phyloP scores from a whole-genome alignment of 2,113 vertebrate species.

The Rhegmatorhina hoffmannsi region DNA sequence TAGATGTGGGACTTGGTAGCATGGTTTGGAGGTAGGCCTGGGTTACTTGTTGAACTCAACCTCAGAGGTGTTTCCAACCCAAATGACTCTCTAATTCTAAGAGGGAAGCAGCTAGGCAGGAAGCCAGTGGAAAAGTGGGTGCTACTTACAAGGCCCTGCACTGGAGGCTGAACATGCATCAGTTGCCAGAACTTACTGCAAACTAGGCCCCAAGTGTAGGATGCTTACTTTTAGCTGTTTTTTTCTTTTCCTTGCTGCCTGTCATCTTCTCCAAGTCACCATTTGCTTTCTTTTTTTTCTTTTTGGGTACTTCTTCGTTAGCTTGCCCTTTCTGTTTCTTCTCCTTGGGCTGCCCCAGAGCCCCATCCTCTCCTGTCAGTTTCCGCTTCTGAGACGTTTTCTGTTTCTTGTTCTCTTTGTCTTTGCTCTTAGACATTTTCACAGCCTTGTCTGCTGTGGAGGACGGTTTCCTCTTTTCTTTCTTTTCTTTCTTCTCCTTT shows the following conservation, averaged over 20 bases:
- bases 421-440: conserved; percentile 33
- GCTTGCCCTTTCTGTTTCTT: conserved; percentile 51
- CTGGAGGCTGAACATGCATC: neutral
- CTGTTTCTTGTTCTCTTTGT: conserved; percentile 70
- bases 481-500: conserved; percentile 63
- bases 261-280: conserved; percentile 7
- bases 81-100: neutral
- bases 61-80: neutral
- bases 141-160: neutral
- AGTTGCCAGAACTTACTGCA: neutral
- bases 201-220: neutral
- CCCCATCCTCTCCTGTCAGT: neutral
- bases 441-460: neutral
- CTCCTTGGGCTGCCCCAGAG: conserved; percentile 55
- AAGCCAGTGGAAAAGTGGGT: neutral
- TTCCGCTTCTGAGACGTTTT: conserved; percentile 59
- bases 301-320: conserved; percentile 32
- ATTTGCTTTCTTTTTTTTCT: conserved; percentile 67
- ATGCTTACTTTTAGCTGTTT: conserved; percentile 74
- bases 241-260: conserved; percentile 65
- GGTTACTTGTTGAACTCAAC: neutral
- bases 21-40: neutral
- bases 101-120: neutral
- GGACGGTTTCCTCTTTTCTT: conserved; percentile 35
- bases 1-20: neutral